Base-by-base conservation (phyloP, 30 jellyfish, hydroid and myxozoan species). In the Chrysaora quinquecirrha region DNA sequence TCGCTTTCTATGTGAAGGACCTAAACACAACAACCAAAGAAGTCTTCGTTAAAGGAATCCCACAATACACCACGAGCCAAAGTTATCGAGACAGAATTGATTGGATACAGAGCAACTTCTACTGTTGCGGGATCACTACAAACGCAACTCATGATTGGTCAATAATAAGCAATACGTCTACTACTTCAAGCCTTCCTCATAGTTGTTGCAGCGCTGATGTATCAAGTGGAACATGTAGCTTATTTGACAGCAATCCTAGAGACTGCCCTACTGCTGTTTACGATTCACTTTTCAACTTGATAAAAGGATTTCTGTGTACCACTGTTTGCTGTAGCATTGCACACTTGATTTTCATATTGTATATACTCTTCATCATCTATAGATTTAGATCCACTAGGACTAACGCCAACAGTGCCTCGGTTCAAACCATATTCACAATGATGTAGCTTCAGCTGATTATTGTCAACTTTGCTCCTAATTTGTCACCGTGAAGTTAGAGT, bases 121-220 rank as follows among this genome's bases (percentile, higher is more conserved):
- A 18, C 1, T 80, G 90, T 48, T 80, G 90, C 28, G 90, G 82
- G 11, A 50, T 12, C 30, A 33, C 90, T 0, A 27, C 54, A 31
- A 76, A 76, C 31, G 70, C 73, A 1, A 76, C 88, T 35, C 49
- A 14, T 21, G 88, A 76, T 76, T 76, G 88, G 88, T 25, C 32
- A 23, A 76, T 52, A 30, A 30, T 21, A 10, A 70, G 23, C 68
- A 49, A 34, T 19, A 52, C 12, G 27, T 3, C 68, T 10, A 25
- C 68, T 52, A 52, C 68, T 4, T 52, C 68, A 4, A 10, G 29
- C 29, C 66, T 76, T 21, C 88, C 88, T 34, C 1, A 61, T 25
- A 65, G 90, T 24, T 49, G 83, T 21, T 80, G 90, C 69, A 38
- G 60, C 22, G 29, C 90, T 16, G 25, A 11, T 29, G 30, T 24